phyloP scores from a whole-genome alignment of 2,888 invertebrate species.

The Euzophera pinguis region DNA sequence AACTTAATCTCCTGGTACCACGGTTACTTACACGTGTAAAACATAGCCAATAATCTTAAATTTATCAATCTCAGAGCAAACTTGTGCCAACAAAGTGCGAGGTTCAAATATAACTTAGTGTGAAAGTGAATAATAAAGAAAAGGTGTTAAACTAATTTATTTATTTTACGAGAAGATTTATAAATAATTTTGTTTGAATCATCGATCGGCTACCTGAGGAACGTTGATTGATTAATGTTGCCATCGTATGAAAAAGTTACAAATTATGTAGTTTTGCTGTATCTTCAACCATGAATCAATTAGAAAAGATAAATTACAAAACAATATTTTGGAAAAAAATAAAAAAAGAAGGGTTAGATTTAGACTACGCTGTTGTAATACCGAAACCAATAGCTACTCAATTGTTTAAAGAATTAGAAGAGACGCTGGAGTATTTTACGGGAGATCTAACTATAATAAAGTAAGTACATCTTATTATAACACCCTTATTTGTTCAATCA shows the following conservation, averaged over 20 bases:
- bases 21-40: too few relatives aligned
- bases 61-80: too few relatives aligned
- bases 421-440: constrained; percentile 80
- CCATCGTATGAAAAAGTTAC: not conserved
- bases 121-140: too few relatives aligned
- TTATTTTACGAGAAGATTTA: too few relatives aligned
- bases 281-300: constrained; percentile 30
- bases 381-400: constrained; percentile 60
- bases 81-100: too few relatives aligned
- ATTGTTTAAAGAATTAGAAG: constrained; percentile 75
- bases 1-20: too few relatives aligned
- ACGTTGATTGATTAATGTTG: not conserved
- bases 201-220: too few relatives aligned
- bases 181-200: too few relatives aligned
- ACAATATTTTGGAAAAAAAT: constrained; percentile 56
- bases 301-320: constrained; percentile 38
- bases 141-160: too few relatives aligned
- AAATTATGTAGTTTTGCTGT: not conserved
- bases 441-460: constrained; percentile 81
- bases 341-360: constrained; percentile 73
- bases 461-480: constrained; percentile 37
- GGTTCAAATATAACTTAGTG: too few relatives aligned
- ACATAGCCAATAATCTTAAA: too few relatives aligned
- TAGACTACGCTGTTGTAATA: constrained; percentile 78
- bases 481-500: too few relatives aligned